Conservation (phyloP, 2,888 invertebrate species). For the Erebia palarica region DNA sequence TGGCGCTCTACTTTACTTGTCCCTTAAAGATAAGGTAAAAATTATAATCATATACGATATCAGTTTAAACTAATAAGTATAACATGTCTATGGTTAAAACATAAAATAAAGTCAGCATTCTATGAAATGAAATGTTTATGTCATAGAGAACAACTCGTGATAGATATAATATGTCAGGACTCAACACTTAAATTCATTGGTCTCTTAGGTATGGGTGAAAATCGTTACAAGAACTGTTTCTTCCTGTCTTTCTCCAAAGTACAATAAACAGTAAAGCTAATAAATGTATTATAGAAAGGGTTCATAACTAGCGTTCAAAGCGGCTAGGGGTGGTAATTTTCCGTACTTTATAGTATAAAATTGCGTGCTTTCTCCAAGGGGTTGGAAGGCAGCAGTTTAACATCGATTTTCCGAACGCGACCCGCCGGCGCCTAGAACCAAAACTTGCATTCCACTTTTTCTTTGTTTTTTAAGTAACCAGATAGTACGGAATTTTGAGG, state of each 20-base stretch:
- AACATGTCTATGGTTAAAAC: no score
- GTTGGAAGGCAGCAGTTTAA: constrained; percentile 39
- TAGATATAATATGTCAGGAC: no score
- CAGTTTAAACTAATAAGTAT: no score
- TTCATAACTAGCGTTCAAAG: background rate
- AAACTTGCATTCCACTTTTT: background rate
- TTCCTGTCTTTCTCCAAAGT: background rate
- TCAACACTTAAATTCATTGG: no score
- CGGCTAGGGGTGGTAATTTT: constrained; percentile 11
- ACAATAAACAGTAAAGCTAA: background rate
- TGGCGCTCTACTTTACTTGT: no score
- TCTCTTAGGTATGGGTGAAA: no score
- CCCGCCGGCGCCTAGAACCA: constrained; percentile 52
- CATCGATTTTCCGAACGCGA: constrained; percentile 55
- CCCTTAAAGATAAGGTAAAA: no score
- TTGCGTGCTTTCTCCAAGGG: constrained; percentile 20
- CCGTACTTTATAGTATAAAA: constrained; percentile 10
- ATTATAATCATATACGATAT: no score
- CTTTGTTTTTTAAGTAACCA: background rate
- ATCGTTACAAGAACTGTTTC: no score
- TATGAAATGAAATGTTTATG: no score
- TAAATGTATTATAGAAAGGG: background rate
- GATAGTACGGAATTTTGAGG: background rate
- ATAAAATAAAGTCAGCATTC: no score
- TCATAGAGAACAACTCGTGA: no score